Percentiles rank a stretch among this genome's conserved stretches.
phyloP scores from a whole-genome alignment of 2,113 vertebrate genomes.

The Alouatta palliata region DNA sequence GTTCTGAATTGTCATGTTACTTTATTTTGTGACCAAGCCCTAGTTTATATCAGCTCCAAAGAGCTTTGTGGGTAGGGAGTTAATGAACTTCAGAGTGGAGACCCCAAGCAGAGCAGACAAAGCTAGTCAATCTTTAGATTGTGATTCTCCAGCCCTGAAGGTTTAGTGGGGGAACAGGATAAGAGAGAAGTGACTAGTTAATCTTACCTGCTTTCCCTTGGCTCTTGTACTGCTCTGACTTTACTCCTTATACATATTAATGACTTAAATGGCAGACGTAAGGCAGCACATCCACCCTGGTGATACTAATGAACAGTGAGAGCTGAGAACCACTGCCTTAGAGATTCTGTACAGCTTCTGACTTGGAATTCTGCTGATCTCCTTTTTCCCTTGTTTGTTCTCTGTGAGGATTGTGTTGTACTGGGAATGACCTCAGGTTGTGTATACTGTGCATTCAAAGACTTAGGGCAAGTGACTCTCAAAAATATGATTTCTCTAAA shows the following conservation, averaged over 20 bases:
- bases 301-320: accelerated
- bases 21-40: background rate
- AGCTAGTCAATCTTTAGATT: accelerated
- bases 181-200: background rate
- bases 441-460: background rate
- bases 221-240: background rate
- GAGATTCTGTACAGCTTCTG: accelerated
- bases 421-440: background rate
- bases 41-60: background rate
- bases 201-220: background rate
- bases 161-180: background rate
- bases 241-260: background rate
- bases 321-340: accelerated
- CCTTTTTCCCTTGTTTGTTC: background rate
- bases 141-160: no score
- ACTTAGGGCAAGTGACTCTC: background rate
- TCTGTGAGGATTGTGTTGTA: background rate
- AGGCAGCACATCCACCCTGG: no score
- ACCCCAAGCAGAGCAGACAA: background rate
- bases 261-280: no score
- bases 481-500: slow-evolving; percentile 30
- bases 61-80: background rate
- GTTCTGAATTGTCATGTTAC: background rate
- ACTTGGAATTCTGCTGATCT: background rate
- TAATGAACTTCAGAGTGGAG: background rate